Evolutionary conservation across 1,140 invertebrate genomes (phyloP).

Genomic region (Aphis gossypii): DNA sequence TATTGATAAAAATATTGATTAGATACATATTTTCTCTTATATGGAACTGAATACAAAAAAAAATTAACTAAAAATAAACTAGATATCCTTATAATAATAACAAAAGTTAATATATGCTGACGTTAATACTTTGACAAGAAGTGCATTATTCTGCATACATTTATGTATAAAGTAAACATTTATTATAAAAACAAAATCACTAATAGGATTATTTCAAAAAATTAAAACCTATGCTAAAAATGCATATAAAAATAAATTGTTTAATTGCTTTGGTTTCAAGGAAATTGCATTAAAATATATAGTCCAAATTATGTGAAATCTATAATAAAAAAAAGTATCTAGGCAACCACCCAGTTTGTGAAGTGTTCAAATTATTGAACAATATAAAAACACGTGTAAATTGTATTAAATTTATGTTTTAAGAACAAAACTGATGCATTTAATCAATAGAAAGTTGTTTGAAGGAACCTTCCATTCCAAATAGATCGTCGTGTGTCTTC

Average conservation of each 20-base stretch:
- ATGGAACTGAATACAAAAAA: not conserved
- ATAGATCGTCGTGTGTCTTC: slow-evolving; percentile 80
- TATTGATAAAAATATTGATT: not conserved
- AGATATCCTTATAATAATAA: not conserved
- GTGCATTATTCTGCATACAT: not conserved
- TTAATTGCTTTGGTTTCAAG: not conserved
- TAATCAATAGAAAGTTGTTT: slow-evolving; percentile 79
- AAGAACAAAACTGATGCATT: slow-evolving; percentile 4
- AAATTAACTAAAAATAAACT: not conserved
- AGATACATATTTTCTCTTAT: not conserved
- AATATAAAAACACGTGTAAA: not conserved
- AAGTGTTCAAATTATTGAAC: not conserved
- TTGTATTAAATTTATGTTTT: not conserved
- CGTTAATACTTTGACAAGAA: not conserved
- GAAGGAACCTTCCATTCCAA: slow-evolving; percentile 83
- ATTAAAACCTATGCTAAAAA: not conserved
- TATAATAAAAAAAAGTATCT: not conserved
- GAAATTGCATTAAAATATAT: not conserved
- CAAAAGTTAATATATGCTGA: not conserved
- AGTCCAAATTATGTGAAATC: not conserved
- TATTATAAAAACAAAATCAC: not conserved
- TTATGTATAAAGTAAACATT: not conserved
- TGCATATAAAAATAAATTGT: not conserved
- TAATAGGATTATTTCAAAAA: not conserved
- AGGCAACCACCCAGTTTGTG: slow-evolving; percentile 12